Percentiles rank a stretch among this genome's conserved stretches.
Conservation (phyloP, 2,113 vertebrate genomes). For the Cryptomyrus ogoouensis region DNA sequence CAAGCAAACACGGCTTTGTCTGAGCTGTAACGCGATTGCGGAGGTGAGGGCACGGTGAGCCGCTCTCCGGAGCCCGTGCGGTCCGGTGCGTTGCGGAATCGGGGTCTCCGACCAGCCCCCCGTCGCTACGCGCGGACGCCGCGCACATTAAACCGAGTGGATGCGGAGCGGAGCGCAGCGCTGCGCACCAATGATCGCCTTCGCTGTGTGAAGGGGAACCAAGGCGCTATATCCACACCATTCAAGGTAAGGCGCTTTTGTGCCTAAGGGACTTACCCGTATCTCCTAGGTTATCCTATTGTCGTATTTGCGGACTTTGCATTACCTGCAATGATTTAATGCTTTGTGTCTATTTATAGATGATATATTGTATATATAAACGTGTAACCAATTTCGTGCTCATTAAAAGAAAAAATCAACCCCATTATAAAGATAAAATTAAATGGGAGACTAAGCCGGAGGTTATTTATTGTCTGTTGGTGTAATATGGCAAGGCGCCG, state of each 20-base stretch:
- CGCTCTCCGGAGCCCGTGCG: background rate
- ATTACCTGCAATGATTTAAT: background rate
- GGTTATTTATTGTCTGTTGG: background rate
- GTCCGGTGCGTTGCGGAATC: background rate
- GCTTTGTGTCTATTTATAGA: background rate
- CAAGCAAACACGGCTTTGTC: constrained; percentile 29
- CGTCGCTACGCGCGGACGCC: background rate
- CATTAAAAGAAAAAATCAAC: background rate
- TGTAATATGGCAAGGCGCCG: background rate
- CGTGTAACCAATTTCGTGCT: background rate
- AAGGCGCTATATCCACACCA: constrained; percentile 16
- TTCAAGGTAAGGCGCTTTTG: constrained; percentile 5
- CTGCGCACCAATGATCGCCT: background rate
- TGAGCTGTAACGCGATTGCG: constrained; percentile 8
- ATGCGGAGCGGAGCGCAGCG: background rate
- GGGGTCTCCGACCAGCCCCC: background rate
- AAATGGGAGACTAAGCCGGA: background rate
- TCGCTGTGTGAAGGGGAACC: background rate
- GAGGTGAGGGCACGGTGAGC: background rate
- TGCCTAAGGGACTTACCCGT: background rate
- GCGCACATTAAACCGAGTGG: background rate
- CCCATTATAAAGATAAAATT: background rate
- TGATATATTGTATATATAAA: background rate
- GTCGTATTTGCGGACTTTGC: background rate
- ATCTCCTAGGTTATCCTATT: background rate